phyloP scores from a whole-genome alignment of 1,140 invertebrate genomes.

The Lasioglossum albipes region DNA sequence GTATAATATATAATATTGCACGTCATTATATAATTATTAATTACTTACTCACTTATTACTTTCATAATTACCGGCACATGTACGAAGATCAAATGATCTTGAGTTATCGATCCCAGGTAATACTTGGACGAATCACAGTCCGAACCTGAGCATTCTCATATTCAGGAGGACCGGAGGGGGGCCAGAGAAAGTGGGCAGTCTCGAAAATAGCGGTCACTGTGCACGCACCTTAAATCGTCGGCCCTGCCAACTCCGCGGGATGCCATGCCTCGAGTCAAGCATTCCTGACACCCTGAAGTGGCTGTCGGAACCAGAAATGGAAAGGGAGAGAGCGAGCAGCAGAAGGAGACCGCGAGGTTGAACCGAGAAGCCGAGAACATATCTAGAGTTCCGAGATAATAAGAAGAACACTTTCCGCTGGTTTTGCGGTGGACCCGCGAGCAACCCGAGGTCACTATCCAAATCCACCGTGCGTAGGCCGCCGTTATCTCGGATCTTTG shows the following conservation, averaged over 20 bases:
- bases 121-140: neutral
- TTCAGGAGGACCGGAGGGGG: no score
- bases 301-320: slow-evolving; percentile 67
- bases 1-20: no score
- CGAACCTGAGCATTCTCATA: neutral
- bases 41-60: no score
- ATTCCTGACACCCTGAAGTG: slow-evolving; percentile 68
- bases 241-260: slow-evolving; percentile 64
- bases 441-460: slow-evolving; percentile 10
- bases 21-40: no score
- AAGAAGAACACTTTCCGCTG: slow-evolving; percentile 25
- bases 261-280: slow-evolving; percentile 63
- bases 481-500: slow-evolving; percentile 1
- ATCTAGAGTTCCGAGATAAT: slow-evolving; percentile 54
- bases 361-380: slow-evolving; percentile 53
- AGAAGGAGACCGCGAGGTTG: slow-evolving; percentile 36
- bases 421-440: slow-evolving; percentile 4
- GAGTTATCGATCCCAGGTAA: no score
- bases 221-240: slow-evolving; percentile 59
- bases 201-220: slow-evolving; percentile 47
- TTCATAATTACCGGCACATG: no score
- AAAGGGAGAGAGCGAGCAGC: slow-evolving; percentile 45
- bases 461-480: slow-evolving; percentile 23
- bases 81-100: no score
- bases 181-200: neutral